These are phyloP conservation scores for Odontocolon sp. DNA, from an alignment of 2,888 invertebrate species.

Conservation along the genomic window DNA sequence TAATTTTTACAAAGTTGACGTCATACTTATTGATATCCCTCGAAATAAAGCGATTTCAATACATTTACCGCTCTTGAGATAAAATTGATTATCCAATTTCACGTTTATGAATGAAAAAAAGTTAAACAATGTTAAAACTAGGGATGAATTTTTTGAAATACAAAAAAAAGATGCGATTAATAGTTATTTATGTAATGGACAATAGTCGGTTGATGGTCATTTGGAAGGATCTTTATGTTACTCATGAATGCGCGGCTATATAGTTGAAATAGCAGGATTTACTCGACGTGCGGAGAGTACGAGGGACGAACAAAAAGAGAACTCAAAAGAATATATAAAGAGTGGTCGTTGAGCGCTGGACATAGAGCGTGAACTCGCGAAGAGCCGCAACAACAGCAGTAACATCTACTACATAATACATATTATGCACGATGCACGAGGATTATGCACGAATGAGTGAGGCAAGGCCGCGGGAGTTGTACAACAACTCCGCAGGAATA, in stretches of 20 bases:
- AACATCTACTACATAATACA: conserved; percentile 44
- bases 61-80: no score
- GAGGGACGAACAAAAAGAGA: background rate
- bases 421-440: conserved; percentile 10
- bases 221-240: no score
- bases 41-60: no score
- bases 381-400: background rate
- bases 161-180: no score
- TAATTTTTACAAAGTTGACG: no score
- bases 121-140: no score
- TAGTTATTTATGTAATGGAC: no score
- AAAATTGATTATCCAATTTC: no score
- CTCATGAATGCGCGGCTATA: background rate
- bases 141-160: no score
- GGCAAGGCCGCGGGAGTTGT: conserved; percentile 55
- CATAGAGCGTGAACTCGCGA: conserved; percentile 45
- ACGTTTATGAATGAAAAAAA: no score
- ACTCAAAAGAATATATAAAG: background rate
- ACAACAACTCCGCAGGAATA: conserved; percentile 11
- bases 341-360: conserved; percentile 37
- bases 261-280: conserved; percentile 13
- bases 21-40: no score
- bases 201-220: no score
- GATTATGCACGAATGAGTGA: conserved; percentile 47
- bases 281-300: background rate